These are phyloP conservation scores for Caenorhabditis sp. DNA, from an alignment of 2,888 invertebrate genomes.

Conservation along the genomic window DNA sequence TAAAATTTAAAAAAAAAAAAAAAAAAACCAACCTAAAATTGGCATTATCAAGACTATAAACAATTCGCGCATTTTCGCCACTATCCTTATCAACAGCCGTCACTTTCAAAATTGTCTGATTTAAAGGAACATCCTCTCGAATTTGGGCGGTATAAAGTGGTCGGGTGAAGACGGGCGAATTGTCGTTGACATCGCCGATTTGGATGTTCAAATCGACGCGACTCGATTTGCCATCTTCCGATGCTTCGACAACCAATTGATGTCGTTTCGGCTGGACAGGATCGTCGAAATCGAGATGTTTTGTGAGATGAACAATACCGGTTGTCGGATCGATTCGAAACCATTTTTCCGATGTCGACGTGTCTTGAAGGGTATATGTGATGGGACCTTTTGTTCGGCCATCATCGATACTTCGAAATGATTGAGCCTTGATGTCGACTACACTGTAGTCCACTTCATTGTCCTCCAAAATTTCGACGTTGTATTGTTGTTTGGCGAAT, in stretches of 20 bases:
- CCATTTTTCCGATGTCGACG: constrained; percentile 70
- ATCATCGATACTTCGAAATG: constrained; percentile 76
- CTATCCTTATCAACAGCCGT: constrained; percentile 77
- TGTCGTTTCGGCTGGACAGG: constrained; percentile 91
- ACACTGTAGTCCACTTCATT: constrained; percentile 93
- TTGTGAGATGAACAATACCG: constrained; percentile 92
- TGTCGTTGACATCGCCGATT: constrained; percentile 66
- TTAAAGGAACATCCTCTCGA: constrained; percentile 90
- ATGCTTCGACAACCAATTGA: constrained; percentile 73
- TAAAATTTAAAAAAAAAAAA: too few relatives aligned
- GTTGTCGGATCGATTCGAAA: constrained; percentile 89
- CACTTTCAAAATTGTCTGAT: constrained; percentile 85
- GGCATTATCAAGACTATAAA: constrained; percentile 88
- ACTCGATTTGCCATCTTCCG: constrained; percentile 20
- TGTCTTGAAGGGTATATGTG: constrained; percentile 37
- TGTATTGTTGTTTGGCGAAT: constrained; percentile 93
- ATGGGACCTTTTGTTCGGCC: constrained; percentile 48
- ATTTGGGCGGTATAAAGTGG: constrained; percentile 96
- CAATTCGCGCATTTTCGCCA: constrained; percentile 92
- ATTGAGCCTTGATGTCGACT: constrained; percentile 94
- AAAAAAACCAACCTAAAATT: too few relatives aligned
- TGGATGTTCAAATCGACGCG: constrained; percentile 54
- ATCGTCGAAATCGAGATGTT: constrained; percentile 96
- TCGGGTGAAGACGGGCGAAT: constrained; percentile 73
- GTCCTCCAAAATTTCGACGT: constrained; percentile 93